Base-by-base conservation (phyloP, 2,797 vertebrate genomes). In the Menidia menidia region DNA sequence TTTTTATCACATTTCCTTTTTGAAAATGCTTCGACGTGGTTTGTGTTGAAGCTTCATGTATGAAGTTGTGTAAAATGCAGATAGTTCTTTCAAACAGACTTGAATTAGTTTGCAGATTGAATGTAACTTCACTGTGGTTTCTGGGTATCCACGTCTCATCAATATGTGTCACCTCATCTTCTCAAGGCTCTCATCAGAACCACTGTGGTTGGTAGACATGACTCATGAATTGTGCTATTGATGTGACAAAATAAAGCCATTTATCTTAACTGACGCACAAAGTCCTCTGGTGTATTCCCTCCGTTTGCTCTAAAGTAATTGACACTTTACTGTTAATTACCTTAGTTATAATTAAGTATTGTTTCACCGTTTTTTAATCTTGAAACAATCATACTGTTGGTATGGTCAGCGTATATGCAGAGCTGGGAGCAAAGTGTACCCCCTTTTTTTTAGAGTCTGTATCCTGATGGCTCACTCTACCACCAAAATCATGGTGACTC, bases 241-340 rank as follows among this genome's bases (percentile, higher is more conserved):
- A 82, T 88, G 85, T 92, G 87, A 80, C 64, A 86, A 84, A 91
- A 91, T 93, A 92, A 93, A 93, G 57, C 66, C 74, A 87, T 84
- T 75, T 65, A 61, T 75, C 77, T 80, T 74, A 52, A 80, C 55
- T 51, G 64, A 68, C 73, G 41, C 18, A 48, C 4, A 32, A 44
- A 32, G 35, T 32, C 69, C 19, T 71, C n/a, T 64, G 55, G 50
- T 64, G 9, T 80, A 39, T 39, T 39, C 68, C 47, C 11, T 43
- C 51, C 0, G 2, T 25, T 25, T 25, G 25, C 25, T 25, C 25
- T 25, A 25, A 25, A 25, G 25, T 25, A 25, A 25, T 25, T 25
- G 25, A 25, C 25, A 25, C 33, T 57, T 63, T 15, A 53, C 7
- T 4, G 10, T 12, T 16, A 41, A 8, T 32, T 9, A 42, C 15